Percentiles rank a stretch among this genome's conserved stretches.
These are phyloP conservation scores for Podabrus alpinus DNA, from an alignment of 2,888 invertebrate species.

Conservation along the genomic window DNA sequence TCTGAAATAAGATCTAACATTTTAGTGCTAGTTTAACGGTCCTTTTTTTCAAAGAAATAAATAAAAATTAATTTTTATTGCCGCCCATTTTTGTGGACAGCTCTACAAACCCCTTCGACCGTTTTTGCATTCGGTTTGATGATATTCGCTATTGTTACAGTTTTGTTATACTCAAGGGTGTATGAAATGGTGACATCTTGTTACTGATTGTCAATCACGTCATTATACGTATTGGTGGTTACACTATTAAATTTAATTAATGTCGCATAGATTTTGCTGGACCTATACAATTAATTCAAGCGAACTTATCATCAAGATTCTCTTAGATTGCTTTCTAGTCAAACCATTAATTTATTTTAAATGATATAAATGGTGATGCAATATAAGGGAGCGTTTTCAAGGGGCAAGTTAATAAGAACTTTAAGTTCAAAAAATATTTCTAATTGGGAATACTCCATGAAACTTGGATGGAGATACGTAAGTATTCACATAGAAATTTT, in stretches of 20 bases:
- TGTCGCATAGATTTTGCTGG: neutral
- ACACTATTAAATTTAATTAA: neutral
- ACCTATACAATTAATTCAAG: neutral
- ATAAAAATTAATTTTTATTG: neutral
- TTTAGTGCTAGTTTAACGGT: neutral
- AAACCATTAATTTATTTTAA: neutral
- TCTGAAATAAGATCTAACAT: neutral
- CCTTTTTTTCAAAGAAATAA: neutral
- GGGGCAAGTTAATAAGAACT: too few relatives aligned
- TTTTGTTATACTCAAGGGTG: neutral
- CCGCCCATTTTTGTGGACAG: neutral
- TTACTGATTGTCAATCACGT: neutral
- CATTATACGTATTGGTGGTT: neutral
- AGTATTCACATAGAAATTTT: too few relatives aligned
- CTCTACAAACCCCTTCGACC: neutral
- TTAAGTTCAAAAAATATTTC: too few relatives aligned
- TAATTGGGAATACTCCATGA: too few relatives aligned
- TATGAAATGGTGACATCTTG: neutral
- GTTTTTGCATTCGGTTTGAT: neutral
- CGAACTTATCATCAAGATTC: neutral
- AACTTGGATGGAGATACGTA: too few relatives aligned
- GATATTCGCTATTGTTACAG: neutral
- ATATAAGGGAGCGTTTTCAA: too few relatives aligned
- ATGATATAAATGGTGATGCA: neutral
- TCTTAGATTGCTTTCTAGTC: neutral